Percentiles rank a stretch among this genome's conserved stretches.
Conservation (phyloP, 2,888 invertebrate species). For the Lasioglossum oenotherae region DNA sequence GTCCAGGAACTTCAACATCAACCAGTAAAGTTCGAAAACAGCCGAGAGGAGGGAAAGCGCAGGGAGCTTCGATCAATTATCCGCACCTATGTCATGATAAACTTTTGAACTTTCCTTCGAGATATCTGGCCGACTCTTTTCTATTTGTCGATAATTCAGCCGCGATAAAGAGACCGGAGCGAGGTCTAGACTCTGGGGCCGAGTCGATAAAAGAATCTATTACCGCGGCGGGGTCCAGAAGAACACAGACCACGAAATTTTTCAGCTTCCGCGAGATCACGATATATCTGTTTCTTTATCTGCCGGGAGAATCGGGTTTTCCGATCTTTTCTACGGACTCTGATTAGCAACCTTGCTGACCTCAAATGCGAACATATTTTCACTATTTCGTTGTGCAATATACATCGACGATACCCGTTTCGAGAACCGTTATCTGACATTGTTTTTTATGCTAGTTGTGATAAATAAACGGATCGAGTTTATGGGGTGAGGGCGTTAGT, state of each 20-base stretch:
- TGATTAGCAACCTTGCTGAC: constrained; percentile 53
- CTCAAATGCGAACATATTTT: constrained; percentile 46
- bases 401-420: constrained; percentile 1
- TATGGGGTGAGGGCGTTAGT: not conserved
- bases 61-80: constrained; percentile 63
- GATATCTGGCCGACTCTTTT: constrained; percentile 65
- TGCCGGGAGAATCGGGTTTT: constrained; percentile 34
- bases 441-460: not conserved
- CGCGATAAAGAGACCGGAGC: constrained; percentile 74
- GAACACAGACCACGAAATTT: constrained; percentile 59
- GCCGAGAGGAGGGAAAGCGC: constrained; percentile 4
- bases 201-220: constrained; percentile 80
- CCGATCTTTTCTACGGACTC: constrained; percentile 35
- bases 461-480: not conserved
- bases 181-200: constrained; percentile 67
- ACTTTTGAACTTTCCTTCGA: constrained; percentile 67
- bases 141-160: constrained; percentile 78
- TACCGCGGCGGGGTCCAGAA: constrained; percentile 62
- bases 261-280: constrained; percentile 68
- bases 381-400: constrained; percentile 50
- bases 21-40: constrained; percentile 44
- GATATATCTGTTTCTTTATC: constrained; percentile 69
- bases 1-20: constrained; percentile 19
- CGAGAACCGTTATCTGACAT: not conserved
- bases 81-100: constrained; percentile 64